Conservation (phyloP, 2,888 invertebrate genomes). For the Pseudococcus longispinus region DNA sequence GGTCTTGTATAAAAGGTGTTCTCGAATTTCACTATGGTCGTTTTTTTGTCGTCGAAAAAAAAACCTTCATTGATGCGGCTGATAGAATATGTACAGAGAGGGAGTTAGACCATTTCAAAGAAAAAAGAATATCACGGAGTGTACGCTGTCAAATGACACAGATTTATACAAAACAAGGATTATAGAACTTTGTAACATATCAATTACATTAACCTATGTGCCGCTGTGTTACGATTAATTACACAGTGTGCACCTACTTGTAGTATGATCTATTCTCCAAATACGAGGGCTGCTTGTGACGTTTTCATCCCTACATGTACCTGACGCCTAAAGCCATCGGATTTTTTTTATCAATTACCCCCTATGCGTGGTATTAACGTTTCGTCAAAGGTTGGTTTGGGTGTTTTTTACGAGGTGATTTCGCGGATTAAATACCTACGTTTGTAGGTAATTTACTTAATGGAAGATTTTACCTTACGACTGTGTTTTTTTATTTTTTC, state of each 20-base stretch:
- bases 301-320: slow-evolving; percentile 14
- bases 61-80: neutral
- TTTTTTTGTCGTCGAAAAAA: neutral
- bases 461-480: neutral
- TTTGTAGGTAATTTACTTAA: neutral
- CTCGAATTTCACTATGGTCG: neutral
- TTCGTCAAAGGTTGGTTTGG: neutral
- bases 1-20: neutral
- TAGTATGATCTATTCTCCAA: slow-evolving; percentile 6
- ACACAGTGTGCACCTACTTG: slow-evolving; percentile 37
- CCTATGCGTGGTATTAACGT: neutral
- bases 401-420: slow-evolving; percentile 10
- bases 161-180: slow-evolving; percentile 47
- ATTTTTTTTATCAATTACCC: slow-evolving; percentile 40
- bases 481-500: neutral
- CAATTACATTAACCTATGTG: slow-evolving; percentile 52
- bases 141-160: slow-evolving; percentile 2
- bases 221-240: slow-evolving; percentile 41
- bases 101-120: neutral
- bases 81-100: neutral
- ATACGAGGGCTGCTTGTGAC: slow-evolving; percentile 35
- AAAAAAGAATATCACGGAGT: neutral
- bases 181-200: slow-evolving; percentile 52
- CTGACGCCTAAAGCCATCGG: slow-evolving; percentile 36
- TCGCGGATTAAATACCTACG: neutral